These are phyloP conservation scores for Smutsia gigantea DNA, from an alignment of 2,797 vertebrate species.

Conservation along the genomic window DNA sequence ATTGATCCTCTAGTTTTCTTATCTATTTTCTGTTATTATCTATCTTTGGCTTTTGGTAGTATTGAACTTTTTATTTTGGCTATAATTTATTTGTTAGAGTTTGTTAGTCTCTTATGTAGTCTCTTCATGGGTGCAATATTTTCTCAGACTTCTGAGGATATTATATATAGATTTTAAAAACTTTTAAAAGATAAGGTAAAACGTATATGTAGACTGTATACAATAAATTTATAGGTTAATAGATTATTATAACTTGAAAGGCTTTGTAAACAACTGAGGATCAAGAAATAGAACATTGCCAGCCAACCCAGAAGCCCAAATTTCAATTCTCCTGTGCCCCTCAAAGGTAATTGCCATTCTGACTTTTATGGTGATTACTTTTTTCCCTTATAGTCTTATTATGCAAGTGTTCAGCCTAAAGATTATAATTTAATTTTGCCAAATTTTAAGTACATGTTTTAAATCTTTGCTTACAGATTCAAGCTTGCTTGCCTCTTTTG, in stretches of 20 bases:
- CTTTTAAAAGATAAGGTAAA: not conserved
- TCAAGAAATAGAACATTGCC: constrained; percentile 6
- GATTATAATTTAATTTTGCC: not conserved
- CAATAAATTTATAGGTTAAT: not conserved
- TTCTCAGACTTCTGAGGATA: not conserved
- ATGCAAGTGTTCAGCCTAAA: not conserved
- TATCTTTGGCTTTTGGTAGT: not conserved
- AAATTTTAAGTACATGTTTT: not conserved
- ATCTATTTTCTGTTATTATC: not conserved
- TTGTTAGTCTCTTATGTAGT: not conserved
- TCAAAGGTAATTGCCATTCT: not conserved
- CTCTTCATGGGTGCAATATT: not conserved
- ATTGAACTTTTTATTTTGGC: not conserved
- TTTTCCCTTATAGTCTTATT: not conserved
- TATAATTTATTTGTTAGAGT: not conserved
- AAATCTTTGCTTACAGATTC: not conserved
- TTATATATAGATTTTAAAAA: not conserved
- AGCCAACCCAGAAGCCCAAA: not conserved
- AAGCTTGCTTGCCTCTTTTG: not conserved
- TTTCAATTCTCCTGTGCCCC: not conserved
- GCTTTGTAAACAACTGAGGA: not conserved
- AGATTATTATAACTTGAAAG: not conserved
- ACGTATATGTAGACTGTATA: not conserved
- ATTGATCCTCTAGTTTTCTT: not conserved
- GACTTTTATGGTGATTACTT: not conserved